Evolutionary conservation across 2,797 vertebrate species (phyloP).

Genomic region (Rhinogobio ventralis): DNA sequence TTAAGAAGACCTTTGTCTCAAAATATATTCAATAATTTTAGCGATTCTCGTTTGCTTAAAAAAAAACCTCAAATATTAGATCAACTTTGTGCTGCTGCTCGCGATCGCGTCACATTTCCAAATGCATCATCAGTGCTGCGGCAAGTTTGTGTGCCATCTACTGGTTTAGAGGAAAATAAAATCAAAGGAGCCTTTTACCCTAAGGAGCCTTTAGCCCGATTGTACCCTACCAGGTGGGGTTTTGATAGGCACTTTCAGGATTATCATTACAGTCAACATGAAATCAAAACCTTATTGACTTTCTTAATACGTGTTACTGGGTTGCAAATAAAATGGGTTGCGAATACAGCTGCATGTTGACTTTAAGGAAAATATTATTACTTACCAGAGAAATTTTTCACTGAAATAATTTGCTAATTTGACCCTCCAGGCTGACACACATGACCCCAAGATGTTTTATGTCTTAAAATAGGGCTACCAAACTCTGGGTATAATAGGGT

Average conservation of each 20-base stretch:
- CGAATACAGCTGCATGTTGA: not conserved
- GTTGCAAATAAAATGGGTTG: not conserved
- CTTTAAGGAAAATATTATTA: not conserved
- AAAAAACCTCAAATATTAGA: no score
- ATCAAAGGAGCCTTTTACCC: no score
- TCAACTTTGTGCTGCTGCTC: no score
- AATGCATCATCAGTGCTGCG: no score
- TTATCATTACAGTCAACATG: not conserved
- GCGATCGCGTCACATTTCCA: no score
- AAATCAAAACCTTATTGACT: constrained; percentile 8
- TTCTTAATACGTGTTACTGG: not conserved
- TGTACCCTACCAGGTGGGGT: not conserved
- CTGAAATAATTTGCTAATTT: constrained; percentile 12
- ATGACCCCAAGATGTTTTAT: constrained; percentile 31
- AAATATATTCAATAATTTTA: no score
- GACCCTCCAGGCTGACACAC: constrained; percentile 11
- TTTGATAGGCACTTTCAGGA: not conserved
- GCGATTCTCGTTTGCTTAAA: no score
- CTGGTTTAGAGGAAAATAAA: no score
- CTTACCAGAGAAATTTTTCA: not conserved
- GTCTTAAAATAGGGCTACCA: not conserved
- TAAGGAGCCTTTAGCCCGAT: no score
- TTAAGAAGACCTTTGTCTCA: no score
- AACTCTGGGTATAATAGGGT: no score
- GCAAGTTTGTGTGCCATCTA: no score